Evolutionary conservation across 1,140 invertebrate species (phyloP).

Genomic region (Pinna nobilis): DNA sequence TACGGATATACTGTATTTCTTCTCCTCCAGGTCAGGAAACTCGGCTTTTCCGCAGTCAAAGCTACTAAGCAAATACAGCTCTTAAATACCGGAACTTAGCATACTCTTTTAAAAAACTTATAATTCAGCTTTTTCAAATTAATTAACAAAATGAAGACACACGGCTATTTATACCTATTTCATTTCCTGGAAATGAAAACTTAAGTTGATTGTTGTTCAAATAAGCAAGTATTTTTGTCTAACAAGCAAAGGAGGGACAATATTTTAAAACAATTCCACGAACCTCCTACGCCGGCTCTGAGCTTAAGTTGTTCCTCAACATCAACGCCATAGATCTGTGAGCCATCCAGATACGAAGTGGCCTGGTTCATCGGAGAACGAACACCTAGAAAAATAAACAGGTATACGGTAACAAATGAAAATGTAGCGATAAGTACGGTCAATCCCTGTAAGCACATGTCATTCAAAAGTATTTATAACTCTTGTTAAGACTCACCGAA

Average conservation of each 20-base stretch:
- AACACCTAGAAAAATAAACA: constrained; percentile 73
- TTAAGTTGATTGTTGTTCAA: not conserved
- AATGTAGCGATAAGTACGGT: not conserved
- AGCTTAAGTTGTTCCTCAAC: constrained; percentile 80
- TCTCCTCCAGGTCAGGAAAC: too few species aligned
- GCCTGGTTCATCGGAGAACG: constrained; percentile 97
- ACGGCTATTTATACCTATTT: too few species aligned
- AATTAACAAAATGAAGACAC: too few species aligned
- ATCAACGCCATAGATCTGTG: constrained; percentile 95
- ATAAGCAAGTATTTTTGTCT: not conserved
- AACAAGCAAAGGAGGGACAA: not conserved
- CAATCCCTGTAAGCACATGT: too few species aligned
- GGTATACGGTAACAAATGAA: not conserved
- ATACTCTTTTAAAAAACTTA: too few species aligned
- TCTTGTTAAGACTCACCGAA: too few species aligned
- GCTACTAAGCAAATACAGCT: too few species aligned
- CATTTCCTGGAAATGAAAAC: not conserved
- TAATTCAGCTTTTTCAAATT: too few species aligned
- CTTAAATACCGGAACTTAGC: too few species aligned
- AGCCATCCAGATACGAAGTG: constrained; percentile 95
- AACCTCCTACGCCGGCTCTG: constrained; percentile 47
- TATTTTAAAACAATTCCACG: not conserved
- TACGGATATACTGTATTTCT: too few species aligned
- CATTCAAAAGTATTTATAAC: too few species aligned
- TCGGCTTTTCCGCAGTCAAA: too few species aligned